A percentile compares a stretch with the other conserved stretches of the same genome.
These are phyloP conservation scores for Cyprinus carpio DNA, from an alignment of 2,113 vertebrate species.

Conservation along the genomic window DNA sequence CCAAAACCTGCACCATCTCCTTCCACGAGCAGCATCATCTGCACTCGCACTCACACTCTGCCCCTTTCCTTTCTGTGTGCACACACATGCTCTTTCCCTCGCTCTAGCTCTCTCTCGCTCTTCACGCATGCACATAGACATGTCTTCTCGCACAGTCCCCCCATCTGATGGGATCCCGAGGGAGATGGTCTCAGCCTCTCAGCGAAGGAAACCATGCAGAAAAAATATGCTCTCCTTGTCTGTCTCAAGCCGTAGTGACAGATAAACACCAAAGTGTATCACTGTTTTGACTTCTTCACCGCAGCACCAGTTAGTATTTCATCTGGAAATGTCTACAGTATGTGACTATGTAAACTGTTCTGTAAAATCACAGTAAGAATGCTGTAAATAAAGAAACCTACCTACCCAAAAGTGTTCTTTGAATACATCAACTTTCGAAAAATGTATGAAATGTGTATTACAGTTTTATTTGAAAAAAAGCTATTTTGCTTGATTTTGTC, in stretches of 20 bases:
- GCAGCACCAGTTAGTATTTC: neutral
- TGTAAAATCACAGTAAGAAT: neutral
- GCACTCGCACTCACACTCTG: slow-evolving; percentile 38
- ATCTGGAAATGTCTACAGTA: too few species aligned
- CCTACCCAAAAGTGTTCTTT: neutral
- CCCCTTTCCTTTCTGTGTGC: slow-evolving; percentile 44
- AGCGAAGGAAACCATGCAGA: slow-evolving; percentile 69
- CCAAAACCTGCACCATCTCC: slow-evolving; percentile 55
- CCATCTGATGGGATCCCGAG: slow-evolving; percentile 76
- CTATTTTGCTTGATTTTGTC: neutral
- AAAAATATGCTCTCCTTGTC: slow-evolving; percentile 67
- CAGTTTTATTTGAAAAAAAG: neutral
- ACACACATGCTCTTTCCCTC: slow-evolving; percentile 48
- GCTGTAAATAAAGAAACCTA: neutral
- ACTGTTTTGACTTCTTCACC: slow-evolving; percentile 2
- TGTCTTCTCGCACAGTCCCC: slow-evolving; percentile 57
- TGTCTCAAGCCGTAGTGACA: slow-evolving; percentile 61
- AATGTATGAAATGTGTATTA: neutral
- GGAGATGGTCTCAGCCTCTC: slow-evolving; percentile 64
- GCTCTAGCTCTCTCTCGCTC: slow-evolving; percentile 40
- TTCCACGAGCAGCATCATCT: slow-evolving; percentile 50
- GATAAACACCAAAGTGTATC: slow-evolving; percentile 48
- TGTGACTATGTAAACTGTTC: neutral
- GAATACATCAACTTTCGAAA: neutral
- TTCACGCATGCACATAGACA: slow-evolving; percentile 46